Evolutionary conservation across 2,888 invertebrate species (phyloP).

Genomic region (Harpalus rubripes): DNA sequence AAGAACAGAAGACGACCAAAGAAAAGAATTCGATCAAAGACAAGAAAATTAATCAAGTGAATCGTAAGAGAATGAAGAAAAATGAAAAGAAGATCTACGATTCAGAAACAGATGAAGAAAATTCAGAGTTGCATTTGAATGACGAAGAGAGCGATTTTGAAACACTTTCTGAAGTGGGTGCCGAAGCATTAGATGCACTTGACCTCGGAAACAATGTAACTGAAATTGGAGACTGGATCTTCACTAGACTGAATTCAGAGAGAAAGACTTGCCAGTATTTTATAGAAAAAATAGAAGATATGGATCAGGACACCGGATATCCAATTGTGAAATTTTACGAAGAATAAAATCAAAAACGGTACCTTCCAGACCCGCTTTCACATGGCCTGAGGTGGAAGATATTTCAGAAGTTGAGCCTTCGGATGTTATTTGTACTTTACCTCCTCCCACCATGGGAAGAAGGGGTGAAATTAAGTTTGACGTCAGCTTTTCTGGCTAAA

Average conservation of each 20-base stretch:
- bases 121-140: constrained; percentile 20
- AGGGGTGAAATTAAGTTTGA: constrained; percentile 47
- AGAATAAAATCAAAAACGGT: constrained; percentile 34
- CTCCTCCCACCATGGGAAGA: constrained; percentile 38
- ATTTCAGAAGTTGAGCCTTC: constrained; percentile 43
- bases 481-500: constrained; percentile 8
- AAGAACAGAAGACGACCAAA: neutral
- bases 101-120: constrained; percentile 46
- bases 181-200: constrained; percentile 37
- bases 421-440: constrained; percentile 38
- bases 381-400: constrained; percentile 11
- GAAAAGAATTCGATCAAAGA: constrained; percentile 7
- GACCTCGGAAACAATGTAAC: constrained; percentile 36
- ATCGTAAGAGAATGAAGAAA: constrained; percentile 1
- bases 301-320: neutral
- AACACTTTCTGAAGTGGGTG: constrained; percentile 36
- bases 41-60: neutral
- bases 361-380: constrained; percentile 58
- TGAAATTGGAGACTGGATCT: constrained; percentile 49
- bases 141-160: constrained; percentile 24
- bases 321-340: neutral
- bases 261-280: constrained; percentile 30
- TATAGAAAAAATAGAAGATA: constrained; percentile 26
- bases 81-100: constrained; percentile 4
- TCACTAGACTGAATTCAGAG: constrained; percentile 33